phyloP scores from a whole-genome alignment of 1,140 invertebrate species.

The Tetramorium simillimum region DNA sequence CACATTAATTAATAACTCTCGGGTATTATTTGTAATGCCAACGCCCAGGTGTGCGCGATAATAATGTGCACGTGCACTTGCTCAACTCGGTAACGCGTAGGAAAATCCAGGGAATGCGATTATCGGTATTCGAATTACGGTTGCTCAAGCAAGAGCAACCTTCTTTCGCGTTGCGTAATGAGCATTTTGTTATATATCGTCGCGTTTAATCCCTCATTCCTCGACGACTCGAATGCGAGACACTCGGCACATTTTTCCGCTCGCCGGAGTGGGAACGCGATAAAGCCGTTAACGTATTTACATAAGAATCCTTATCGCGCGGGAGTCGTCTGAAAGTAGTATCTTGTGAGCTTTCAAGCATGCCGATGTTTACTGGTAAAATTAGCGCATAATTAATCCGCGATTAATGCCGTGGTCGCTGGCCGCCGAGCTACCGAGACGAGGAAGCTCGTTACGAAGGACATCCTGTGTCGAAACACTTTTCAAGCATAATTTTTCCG shows the following conservation, averaged over 20 bases:
- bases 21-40: background rate
- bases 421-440: background rate
- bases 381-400: slow-evolving; percentile 68
- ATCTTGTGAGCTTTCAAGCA: slow-evolving; percentile 17
- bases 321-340: background rate
- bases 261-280: slow-evolving; percentile 44
- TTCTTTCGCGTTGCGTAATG: slow-evolving; percentile 52
- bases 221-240: background rate
- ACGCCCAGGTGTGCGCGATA: background rate
- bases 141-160: slow-evolving; percentile 30
- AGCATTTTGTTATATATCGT: slow-evolving; percentile 38
- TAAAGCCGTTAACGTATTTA: slow-evolving; percentile 65
- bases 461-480: background rate
- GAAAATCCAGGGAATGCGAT: slow-evolving; percentile 40
- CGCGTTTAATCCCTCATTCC: slow-evolving; percentile 3
- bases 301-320: slow-evolving; percentile 71
- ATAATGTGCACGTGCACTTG: background rate
- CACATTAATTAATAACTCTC: slow-evolving; percentile 9
- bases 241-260: slow-evolving; percentile 13
- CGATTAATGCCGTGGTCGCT: slow-evolving; percentile 15
- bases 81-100: background rate
- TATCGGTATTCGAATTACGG: background rate
- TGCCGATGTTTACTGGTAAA: slow-evolving; percentile 50
- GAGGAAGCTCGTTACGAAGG: background rate
- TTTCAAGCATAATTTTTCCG: background rate